Conservation (phyloP, 2,113 vertebrate genomes). For the Otis tarda region DNA sequence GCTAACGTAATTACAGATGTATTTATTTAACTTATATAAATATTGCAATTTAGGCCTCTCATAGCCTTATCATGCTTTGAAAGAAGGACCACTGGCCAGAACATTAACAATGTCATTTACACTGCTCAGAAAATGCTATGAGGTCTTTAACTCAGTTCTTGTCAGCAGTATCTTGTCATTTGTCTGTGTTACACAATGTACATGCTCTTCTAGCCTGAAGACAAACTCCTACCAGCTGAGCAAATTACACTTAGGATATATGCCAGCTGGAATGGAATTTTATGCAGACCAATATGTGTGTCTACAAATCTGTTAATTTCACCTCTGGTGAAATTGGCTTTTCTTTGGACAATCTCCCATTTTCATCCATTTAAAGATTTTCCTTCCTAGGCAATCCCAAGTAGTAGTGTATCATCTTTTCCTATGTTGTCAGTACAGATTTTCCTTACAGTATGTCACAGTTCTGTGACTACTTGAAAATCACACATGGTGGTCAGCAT, state of each 20-base stretch:
- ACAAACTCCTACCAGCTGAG: not conserved
- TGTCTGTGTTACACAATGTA: not conserved
- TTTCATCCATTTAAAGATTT: not conserved
- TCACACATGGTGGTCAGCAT: not conserved
- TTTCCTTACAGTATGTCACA: not conserved
- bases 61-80: not conserved
- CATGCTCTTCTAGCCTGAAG: not conserved
- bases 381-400: not conserved
- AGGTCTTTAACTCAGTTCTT: not conserved
- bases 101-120: not conserved
- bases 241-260: not conserved
- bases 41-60: not conserved
- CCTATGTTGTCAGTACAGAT: not conserved
- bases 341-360: not conserved
- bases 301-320: not conserved
- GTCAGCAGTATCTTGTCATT: not conserved
- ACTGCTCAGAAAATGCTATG: not conserved
- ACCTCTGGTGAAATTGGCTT: not conserved
- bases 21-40: not conserved
- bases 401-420: not conserved
- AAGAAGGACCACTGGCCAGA: not conserved
- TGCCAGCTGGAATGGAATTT: constrained; percentile 3
- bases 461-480: not conserved
- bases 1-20: not conserved
- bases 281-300: not conserved